A percentile compares a stretch with the other conserved stretches of the same genome.
Evolutionary conservation across 2,113 vertebrate species (phyloP).

Genomic region (Ahaetulla prasina): DNA sequence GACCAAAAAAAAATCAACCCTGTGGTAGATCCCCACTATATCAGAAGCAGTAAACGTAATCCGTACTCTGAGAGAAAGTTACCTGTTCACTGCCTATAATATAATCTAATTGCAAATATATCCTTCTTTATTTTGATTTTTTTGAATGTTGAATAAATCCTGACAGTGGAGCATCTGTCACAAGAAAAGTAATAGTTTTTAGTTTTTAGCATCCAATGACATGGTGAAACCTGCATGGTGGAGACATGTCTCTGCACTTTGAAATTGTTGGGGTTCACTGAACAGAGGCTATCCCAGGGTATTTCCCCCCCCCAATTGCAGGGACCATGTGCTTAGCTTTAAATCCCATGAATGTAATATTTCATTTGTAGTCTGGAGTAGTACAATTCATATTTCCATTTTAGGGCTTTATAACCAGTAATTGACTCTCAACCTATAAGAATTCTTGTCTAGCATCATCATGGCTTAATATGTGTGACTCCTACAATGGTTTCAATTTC

Average conservation of each 20-base stretch:
- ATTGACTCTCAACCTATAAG: background rate
- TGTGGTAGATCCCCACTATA: background rate
- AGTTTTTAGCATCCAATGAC: background rate
- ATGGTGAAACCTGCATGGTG: background rate
- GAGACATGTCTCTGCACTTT: background rate
- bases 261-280: background rate
- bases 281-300: background rate
- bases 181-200: background rate
- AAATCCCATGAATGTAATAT: background rate
- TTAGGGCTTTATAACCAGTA: conserved; percentile 37
- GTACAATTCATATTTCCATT: conserved; percentile 3
- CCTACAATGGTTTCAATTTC: background rate
- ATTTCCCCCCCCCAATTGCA: background rate
- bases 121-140: background rate
- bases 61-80: background rate
- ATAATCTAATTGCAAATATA: background rate
- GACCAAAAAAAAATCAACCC: background rate
- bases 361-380: background rate
- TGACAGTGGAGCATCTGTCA: background rate
- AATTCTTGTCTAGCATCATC: background rate
- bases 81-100: background rate
- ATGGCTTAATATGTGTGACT: background rate
- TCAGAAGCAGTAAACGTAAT: background rate
- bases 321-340: background rate
- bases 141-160: background rate